Percentiles rank a stretch among this genome's conserved stretches.
phyloP scores from a whole-genome alignment of 1,140 invertebrate species.

The Apis dorsata region DNA sequence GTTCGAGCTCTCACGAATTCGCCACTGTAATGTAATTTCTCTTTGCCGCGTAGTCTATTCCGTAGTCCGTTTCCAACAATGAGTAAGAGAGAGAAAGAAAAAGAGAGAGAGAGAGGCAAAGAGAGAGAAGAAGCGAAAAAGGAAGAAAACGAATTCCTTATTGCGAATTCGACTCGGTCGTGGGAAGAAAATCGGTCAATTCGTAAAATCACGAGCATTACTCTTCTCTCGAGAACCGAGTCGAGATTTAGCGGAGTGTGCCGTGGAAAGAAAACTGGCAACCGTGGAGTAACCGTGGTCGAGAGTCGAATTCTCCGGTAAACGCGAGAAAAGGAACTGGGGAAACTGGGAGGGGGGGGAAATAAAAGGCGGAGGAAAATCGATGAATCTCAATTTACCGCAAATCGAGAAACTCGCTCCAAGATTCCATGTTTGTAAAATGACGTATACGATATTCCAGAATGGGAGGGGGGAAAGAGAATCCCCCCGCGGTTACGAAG shows the following conservation, averaged over 20 bases:
- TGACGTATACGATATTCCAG: no score
- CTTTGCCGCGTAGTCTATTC: background rate
- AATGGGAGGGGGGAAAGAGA: no score
- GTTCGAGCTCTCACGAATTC: background rate
- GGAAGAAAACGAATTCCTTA: conserved; percentile 22
- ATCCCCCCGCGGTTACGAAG: no score
- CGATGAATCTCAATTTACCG: background rate
- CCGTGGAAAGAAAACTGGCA: conserved; percentile 30
- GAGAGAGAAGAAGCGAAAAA: no score
- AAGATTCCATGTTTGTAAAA: background rate
- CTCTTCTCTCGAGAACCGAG: conserved; percentile 24
- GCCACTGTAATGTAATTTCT: background rate
- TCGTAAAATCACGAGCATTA: conserved; percentile 44
- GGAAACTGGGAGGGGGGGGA: no score
- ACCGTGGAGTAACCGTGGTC: background rate
- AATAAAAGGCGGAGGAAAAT: background rate
- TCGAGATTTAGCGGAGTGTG: conserved; percentile 40
- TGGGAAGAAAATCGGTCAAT: conserved; percentile 48
- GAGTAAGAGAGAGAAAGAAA: no score
- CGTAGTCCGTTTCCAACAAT: conserved; percentile 11
- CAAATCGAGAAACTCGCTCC: background rate
- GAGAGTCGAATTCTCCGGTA: background rate
- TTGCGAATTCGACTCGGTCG: conserved; percentile 46
- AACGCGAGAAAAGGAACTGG: background rate
- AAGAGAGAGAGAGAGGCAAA: background rate